Conservation (phyloP, 2,797 vertebrate genomes). For the Onychomys arenicola region DNA sequence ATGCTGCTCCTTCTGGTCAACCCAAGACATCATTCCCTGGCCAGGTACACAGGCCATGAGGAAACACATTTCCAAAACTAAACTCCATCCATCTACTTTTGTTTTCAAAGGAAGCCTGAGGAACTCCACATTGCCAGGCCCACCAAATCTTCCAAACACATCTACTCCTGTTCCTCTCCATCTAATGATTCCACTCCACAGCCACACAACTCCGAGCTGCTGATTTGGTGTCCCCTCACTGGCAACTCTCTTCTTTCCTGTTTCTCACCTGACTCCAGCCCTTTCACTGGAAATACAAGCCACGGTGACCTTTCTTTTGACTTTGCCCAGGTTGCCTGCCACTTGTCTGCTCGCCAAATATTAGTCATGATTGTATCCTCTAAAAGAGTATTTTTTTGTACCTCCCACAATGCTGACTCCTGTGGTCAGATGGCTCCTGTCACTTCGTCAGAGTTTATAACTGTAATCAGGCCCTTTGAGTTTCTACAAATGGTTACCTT, state of each 20-base stretch:
- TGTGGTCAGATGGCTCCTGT: background rate
- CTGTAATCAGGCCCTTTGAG: background rate
- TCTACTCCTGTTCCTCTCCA: background rate
- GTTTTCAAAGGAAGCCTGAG: background rate
- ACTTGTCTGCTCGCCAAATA: background rate
- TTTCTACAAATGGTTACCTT: constrained; percentile 2
- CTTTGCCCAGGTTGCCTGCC: background rate
- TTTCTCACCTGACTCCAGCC: background rate
- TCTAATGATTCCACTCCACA: background rate
- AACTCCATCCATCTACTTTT: background rate
- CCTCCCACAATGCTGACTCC: background rate
- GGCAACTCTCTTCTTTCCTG: background rate
- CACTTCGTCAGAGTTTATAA: background rate
- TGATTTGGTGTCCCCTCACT: background rate
- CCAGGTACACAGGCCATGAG: background rate
- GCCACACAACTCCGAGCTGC: background rate
- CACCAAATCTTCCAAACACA: background rate
- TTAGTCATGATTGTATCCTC: background rate
- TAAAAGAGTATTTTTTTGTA: constrained; percentile 40
- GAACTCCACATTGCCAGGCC: background rate
- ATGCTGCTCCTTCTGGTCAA: background rate
- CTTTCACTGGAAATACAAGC: background rate
- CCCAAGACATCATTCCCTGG: background rate
- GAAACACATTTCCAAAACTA: background rate
- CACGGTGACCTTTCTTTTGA: background rate